A percentile compares a stretch with the other conserved stretches of the same genome.
phyloP scores from a whole-genome alignment of 2,113 vertebrate species.

The Todiramphus chloris region DNA sequence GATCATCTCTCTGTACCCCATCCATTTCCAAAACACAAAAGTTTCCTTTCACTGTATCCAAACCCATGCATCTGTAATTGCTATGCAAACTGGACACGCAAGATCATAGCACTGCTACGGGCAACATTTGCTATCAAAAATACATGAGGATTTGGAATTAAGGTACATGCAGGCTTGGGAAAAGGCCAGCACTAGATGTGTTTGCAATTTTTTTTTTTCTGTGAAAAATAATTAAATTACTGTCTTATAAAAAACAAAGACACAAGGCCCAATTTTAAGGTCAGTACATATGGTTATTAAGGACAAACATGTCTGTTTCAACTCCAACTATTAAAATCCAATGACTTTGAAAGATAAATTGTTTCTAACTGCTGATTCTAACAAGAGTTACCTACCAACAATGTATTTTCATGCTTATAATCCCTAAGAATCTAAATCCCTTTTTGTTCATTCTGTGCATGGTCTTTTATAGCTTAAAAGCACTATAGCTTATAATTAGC shows the following conservation, averaged over 20 bases:
- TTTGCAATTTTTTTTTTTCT: background rate
- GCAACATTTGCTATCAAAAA: background rate
- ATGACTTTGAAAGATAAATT: background rate
- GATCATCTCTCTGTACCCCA: background rate
- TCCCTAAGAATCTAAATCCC: background rate
- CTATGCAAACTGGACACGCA: background rate
- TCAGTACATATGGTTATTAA: background rate
- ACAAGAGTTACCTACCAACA: background rate
- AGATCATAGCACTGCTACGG: background rate
- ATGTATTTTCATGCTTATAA: slow-evolving; percentile 11
- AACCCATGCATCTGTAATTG: background rate
- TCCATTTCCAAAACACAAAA: background rate
- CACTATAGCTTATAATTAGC: slow-evolving; percentile 18
- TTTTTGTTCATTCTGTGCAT: background rate
- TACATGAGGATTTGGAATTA: background rate
- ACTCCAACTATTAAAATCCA: background rate
- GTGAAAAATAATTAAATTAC: background rate
- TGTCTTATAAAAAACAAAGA: background rate
- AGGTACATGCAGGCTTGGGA: background rate
- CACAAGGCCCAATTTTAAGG: background rate
- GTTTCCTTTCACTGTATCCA: background rate
- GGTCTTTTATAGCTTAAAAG: slow-evolving; percentile 8
- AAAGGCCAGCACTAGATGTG: background rate
- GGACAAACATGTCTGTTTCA: background rate
- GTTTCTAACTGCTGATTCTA: background rate